Evolutionary conservation across 2,113 vertebrate genomes (phyloP).

Genomic region (Plotosus lineatus): DNA sequence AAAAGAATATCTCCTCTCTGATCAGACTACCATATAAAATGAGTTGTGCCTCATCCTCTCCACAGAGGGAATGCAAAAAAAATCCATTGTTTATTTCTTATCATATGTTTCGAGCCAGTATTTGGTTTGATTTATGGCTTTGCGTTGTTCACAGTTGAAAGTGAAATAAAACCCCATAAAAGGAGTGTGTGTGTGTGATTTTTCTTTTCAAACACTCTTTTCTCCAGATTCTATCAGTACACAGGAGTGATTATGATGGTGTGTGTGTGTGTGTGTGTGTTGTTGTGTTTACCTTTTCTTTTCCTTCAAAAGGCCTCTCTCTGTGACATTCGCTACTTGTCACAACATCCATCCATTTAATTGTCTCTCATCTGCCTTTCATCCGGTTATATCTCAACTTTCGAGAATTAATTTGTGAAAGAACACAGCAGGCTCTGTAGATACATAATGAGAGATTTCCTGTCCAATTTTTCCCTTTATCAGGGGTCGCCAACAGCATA

Average conservation of each 20-base stretch:
- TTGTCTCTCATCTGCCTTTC: neutral
- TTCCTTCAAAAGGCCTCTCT: neutral
- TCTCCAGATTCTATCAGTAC: conserved; percentile 12
- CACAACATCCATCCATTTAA: neutral
- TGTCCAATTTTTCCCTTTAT: too few species aligned
- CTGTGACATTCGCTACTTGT: neutral
- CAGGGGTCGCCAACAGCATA: too few species aligned
- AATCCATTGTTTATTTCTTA: conserved; percentile 20
- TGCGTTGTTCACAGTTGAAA: conserved; percentile 9
- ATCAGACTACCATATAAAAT: conserved; percentile 41
- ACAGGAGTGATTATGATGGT: conserved; percentile 15
- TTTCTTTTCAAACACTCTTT: conserved; percentile 7
- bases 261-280: neutral
- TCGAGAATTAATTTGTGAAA: too few species aligned
- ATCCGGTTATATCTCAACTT: too few species aligned
- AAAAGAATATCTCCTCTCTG: conserved; percentile 44
- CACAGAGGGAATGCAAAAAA: conserved; percentile 21
- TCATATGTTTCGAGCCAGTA: conserved; percentile 4
- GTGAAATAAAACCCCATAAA: conserved; percentile 38
- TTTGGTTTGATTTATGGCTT: conserved; percentile 17
- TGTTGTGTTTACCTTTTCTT: neutral
- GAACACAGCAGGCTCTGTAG: too few species aligned
- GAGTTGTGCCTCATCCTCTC: conserved; percentile 29
- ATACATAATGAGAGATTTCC: too few species aligned
- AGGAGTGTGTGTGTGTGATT: conserved; percentile 14